Evolutionary conservation across 2,888 invertebrate genomes (phyloP).

Genomic region (Apoda limacodes): DNA sequence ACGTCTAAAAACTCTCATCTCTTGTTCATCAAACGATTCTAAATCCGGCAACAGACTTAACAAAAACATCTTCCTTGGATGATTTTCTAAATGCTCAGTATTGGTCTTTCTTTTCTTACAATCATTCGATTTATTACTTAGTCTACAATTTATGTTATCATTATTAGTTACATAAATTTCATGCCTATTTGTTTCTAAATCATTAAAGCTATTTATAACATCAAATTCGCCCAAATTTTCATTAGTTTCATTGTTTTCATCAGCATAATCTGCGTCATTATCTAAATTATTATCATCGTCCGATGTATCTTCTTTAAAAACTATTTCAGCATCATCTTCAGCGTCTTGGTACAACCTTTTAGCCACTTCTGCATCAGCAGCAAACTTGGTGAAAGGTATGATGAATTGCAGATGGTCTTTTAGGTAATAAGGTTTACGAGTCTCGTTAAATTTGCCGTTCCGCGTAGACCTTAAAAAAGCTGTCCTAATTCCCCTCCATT

Average conservation of each 20-base stretch:
- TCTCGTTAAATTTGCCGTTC: conserved; percentile 20
- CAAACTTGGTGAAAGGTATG: conserved; percentile 22
- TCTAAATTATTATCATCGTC: no score
- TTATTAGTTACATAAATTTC: no score
- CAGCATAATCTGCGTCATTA: no score
- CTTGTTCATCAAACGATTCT: conserved; percentile 23
- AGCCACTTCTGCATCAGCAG: conserved; percentile 17
- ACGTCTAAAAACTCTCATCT: conserved; percentile 25
- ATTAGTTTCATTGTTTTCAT: no score
- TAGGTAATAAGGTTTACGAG: conserved; percentile 24
- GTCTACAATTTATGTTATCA: no score
- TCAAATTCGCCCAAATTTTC: no score
- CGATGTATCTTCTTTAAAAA: no score
- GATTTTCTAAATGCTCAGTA: conserved; percentile 19
- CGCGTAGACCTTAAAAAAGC: conserved; percentile 26
- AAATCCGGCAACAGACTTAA: conserved; percentile 26
- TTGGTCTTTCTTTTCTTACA: conserved; percentile 1
- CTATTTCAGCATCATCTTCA: conserved; percentile 13
- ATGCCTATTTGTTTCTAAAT: no score
- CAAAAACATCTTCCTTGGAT: conserved; percentile 27
- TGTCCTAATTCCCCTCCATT: conserved; percentile 27
- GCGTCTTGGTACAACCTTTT: conserved; percentile 2
- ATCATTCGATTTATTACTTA: no score
- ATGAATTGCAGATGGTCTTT: conserved; percentile 25
- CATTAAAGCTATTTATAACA: no score